phyloP scores from a whole-genome alignment of 2,797 vertebrate species.

The Dryobates pubescens region DNA sequence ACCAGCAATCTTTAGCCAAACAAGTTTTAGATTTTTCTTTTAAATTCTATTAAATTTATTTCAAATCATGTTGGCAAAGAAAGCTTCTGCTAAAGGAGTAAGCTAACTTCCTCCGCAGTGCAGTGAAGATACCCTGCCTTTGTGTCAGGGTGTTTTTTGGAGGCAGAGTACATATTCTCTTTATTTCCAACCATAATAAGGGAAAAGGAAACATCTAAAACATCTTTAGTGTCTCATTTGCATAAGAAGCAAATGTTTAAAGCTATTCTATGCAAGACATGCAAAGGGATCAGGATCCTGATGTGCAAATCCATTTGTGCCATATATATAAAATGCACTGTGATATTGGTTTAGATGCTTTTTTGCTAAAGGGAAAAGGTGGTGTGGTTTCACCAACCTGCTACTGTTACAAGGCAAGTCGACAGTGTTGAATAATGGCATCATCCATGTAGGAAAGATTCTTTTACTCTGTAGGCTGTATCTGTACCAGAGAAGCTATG shows the following conservation, averaged over 20 bases:
- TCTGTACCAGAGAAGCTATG: not conserved
- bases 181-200: not conserved
- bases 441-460: not conserved
- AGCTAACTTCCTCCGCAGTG: not conserved
- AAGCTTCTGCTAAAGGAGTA: not conserved
- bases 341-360: not conserved
- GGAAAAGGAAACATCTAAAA: not conserved
- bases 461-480: not conserved
- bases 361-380: not conserved
- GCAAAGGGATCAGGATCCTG: not conserved
- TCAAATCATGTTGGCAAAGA: not conserved
- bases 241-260: not conserved
- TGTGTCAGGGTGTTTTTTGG: not conserved
- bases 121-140: not conserved
- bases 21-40: not conserved
- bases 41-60: not conserved
- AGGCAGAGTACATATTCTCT: not conserved
- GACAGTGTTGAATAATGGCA: not conserved
- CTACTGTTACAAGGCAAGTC: not conserved
- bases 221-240: not conserved
- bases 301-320: not conserved
- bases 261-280: not conserved
- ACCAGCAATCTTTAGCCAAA: not conserved
- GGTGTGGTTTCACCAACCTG: fast-evolving
- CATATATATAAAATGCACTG: not conserved